Conservation (phyloP, 2,797 vertebrate species). For the Spinibarbus caldwelli region DNA sequence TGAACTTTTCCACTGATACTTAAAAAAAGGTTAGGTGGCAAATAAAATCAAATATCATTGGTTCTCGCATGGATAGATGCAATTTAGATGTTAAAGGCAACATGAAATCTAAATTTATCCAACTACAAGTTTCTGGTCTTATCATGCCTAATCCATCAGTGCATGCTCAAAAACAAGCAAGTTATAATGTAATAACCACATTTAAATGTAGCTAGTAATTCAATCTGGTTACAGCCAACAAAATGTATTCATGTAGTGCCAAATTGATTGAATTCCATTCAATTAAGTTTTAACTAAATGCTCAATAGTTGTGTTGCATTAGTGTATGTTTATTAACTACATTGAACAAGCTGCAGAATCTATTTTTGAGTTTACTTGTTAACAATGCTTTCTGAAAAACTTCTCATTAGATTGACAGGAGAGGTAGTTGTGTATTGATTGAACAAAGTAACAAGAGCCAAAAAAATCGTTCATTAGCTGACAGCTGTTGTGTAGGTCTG, state of each 20-base stretch:
- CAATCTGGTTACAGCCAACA: neutral
- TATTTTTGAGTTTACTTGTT: neutral
- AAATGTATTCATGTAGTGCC: neutral
- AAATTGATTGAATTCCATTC: neutral
- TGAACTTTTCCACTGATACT: neutral
- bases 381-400: neutral
- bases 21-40: neutral
- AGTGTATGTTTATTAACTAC: neutral
- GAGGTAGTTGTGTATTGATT: conserved; percentile 27
- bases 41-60: neutral
- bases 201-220: neutral
- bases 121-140: neutral
- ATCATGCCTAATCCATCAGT: neutral
- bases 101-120: neutral
- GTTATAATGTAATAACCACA: neutral
- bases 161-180: neutral
- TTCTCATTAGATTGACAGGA: neutral
- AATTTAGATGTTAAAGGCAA: neutral
- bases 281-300: neutral
- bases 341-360: neutral
- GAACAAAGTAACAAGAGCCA: conserved; percentile 11
- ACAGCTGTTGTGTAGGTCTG: conserved; percentile 47
- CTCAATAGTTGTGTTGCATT: neutral
- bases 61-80: neutral
- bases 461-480: neutral